phyloP scores from a whole-genome alignment of 2,888 invertebrate species.

The Muschampia plurimacula region DNA sequence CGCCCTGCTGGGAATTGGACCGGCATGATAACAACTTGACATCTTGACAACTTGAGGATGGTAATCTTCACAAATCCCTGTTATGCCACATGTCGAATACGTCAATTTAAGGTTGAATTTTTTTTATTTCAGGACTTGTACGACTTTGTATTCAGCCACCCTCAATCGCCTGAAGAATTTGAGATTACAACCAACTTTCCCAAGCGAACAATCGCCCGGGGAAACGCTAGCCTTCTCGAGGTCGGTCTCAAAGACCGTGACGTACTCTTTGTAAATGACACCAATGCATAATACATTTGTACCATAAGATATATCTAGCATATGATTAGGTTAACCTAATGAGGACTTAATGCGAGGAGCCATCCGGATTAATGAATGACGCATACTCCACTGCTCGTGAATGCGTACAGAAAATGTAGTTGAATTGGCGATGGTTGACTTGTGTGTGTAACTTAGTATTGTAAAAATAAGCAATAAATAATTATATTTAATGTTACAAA shows the following conservation, averaged over 20 bases:
- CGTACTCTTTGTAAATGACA: conserved; percentile 97
- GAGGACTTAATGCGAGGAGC: neutral
- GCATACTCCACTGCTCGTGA: neutral
- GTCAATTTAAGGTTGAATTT: neutral
- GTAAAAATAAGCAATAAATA: too few relatives aligned
- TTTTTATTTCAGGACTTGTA: conserved; percentile 91
- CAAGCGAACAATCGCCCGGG: conserved; percentile 91
- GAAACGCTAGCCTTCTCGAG: conserved; percentile 87
- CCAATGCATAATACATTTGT: conserved; percentile 89
- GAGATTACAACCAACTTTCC: conserved; percentile 99
- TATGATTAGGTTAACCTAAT: conserved; percentile 16
- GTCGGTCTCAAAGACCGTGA: conserved; percentile 95
- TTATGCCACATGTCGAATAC: too few relatives aligned
- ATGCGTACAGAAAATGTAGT: neutral
- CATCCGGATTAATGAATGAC: neutral
- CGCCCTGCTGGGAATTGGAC: too few relatives aligned
- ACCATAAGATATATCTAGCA: conserved; percentile 5
- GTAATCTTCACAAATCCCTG: too few relatives aligned
- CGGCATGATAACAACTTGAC: too few relatives aligned
- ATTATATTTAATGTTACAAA: too few relatives aligned
- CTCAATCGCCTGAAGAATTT: conserved; percentile 95
- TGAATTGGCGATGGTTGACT: neutral
- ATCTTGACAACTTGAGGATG: too few relatives aligned
- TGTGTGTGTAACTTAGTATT: neutral
- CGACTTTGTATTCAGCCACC: conserved; percentile 98